phyloP scores from a whole-genome alignment of 2,797 vertebrate genomes.

The Crocodylus rhombifer region DNA sequence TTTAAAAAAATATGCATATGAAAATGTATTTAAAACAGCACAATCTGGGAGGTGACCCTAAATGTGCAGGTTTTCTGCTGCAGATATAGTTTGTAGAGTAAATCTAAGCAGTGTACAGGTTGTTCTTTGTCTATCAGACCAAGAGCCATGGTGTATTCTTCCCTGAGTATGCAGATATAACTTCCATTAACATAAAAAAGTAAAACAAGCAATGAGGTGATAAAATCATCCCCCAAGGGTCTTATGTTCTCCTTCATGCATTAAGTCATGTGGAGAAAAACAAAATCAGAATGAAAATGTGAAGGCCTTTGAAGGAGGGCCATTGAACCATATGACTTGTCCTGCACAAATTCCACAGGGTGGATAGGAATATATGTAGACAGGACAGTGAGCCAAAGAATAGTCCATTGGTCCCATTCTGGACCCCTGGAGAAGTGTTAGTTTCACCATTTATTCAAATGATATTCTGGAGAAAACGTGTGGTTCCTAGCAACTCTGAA shows the following conservation, averaged over 20 bases:
- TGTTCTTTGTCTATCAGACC: slow-evolving; percentile 4
- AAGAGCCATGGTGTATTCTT: slow-evolving; percentile 8
- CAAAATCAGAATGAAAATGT: slow-evolving; percentile 38
- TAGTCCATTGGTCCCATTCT: background rate
- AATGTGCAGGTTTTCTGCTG: background rate
- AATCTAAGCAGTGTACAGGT: background rate
- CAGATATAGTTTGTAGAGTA: background rate
- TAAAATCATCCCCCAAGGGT: slow-evolving; percentile 24
- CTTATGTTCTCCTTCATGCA: slow-evolving; percentile 38
- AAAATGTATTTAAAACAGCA: background rate
- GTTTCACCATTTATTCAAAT: background rate
- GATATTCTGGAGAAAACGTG: background rate
- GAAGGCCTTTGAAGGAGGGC: slow-evolving; percentile 47
- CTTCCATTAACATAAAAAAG: slow-evolving; percentile 19
- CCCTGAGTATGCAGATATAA: background rate
- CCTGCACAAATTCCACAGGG: background rate
- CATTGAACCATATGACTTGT: slow-evolving; percentile 19
- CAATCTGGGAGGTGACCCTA: background rate
- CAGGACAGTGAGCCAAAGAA: background rate
- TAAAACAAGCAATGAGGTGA: slow-evolving; percentile 19
- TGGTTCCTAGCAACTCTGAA: background rate
- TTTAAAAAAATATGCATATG: background rate
- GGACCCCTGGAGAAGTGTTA: background rate
- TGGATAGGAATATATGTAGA: background rate
- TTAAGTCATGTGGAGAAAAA: background rate